phyloP scores from a whole-genome alignment of 2,888 invertebrate species.

The Limnephilus lunatus region DNA sequence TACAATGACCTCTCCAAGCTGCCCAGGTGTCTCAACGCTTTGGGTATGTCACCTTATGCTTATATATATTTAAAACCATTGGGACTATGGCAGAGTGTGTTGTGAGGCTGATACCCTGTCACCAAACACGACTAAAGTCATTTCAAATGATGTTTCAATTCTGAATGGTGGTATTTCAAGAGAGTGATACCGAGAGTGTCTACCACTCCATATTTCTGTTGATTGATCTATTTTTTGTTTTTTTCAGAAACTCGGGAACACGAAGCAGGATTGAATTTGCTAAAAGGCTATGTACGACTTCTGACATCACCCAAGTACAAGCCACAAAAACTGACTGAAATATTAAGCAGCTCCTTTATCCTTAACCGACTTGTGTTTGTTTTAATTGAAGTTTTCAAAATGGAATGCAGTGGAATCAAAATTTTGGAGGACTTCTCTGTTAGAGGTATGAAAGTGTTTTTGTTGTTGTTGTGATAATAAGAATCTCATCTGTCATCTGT shows the following conservation, averaged over 20 bases:
- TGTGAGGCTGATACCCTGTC: too few species aligned
- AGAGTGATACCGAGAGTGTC: neutral
- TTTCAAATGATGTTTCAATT: too few species aligned
- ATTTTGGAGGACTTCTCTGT: conserved; percentile 76
- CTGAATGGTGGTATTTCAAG: too few species aligned
- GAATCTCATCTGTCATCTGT: neutral
- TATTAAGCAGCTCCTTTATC: conserved; percentile 77
- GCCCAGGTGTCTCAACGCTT: conserved; percentile 82
- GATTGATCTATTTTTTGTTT: neutral
- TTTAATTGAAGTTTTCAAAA: conserved; percentile 76
- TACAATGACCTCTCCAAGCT: conserved; percentile 78
- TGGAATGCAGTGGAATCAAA: conserved; percentile 74
- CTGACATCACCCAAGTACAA: conserved; percentile 70
- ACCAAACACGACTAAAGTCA: too few species aligned
- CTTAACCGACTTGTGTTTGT: conserved; percentile 78
- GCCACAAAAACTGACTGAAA: conserved; percentile 76
- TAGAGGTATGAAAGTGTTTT: conserved; percentile 69
- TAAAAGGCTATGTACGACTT: conserved; percentile 82
- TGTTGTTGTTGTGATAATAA: neutral
- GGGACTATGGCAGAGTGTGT: too few species aligned
- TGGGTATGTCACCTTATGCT: conserved; percentile 71
- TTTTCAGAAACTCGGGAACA: conserved; percentile 78
- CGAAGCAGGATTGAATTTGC: conserved; percentile 79
- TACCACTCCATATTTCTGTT: neutral
- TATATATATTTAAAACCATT: neutral